Evolutionary conservation across 1,140 invertebrate species (phyloP).

Genomic region (Macrocentrus cingulum): DNA sequence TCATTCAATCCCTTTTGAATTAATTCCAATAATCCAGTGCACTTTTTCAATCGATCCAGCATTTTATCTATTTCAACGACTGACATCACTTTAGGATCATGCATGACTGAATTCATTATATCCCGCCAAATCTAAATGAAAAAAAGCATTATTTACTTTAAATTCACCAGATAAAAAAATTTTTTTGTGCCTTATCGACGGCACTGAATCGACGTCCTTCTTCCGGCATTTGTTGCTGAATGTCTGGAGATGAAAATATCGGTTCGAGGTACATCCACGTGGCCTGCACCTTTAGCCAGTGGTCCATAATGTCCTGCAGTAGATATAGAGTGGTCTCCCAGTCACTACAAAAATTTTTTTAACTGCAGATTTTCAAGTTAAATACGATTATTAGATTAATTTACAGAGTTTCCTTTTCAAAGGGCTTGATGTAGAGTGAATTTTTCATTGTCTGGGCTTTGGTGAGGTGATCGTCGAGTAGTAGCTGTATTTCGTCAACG

Average conservation of each 20-base stretch:
- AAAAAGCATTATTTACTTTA: not conserved
- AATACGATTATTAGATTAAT: constrained; percentile 37
- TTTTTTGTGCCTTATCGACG: constrained; percentile 76
- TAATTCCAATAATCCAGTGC: constrained; percentile 81
- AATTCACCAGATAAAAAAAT: not conserved
- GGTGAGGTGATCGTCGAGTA: constrained; percentile 94
- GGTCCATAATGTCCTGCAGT: constrained; percentile 90
- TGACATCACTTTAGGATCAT: constrained; percentile 79
- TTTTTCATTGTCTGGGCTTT: constrained; percentile 98
- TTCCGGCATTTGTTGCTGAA: constrained; percentile 93
- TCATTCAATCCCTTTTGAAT: constrained; percentile 92
- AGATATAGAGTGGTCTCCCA: constrained; percentile 80
- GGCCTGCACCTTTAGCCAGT: constrained; percentile 93
- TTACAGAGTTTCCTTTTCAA: constrained; percentile 78
- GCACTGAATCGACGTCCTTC: constrained; percentile 87
- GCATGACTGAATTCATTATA: constrained; percentile 83
- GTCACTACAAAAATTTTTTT: constrained; percentile 55
- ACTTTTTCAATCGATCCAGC: constrained; percentile 87
- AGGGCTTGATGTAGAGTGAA: constrained; percentile 95
- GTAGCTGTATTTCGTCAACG: constrained; percentile 93
- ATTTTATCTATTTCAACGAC: constrained; percentile 92
- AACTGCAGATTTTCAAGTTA: not conserved
- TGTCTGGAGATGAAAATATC: constrained; percentile 96
- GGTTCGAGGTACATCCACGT: constrained; percentile 98
- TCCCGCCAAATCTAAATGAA: constrained; percentile 79